Percentiles rank a stretch among this genome's conserved stretches.
These are phyloP conservation scores for Engystomops pustulosus DNA, from an alignment of 2,113 vertebrate species.

Conservation along the genomic window DNA sequence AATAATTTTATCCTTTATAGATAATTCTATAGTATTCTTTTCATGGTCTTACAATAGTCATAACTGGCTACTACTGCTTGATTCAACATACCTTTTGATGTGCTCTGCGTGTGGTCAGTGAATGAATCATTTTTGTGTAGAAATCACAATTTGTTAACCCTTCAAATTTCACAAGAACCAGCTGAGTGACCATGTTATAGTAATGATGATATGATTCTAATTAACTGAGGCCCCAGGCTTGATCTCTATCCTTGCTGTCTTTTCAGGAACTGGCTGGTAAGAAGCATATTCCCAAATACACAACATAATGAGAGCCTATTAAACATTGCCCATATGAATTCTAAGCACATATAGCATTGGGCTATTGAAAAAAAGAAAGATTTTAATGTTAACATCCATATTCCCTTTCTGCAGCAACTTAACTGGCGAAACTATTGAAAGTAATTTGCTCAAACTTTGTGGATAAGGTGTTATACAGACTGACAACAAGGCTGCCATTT, in stretches of 20 bases:
- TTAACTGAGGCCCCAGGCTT: neutral
- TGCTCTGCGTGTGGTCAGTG: neutral
- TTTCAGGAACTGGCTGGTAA: neutral
- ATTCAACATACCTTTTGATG: too few relatives aligned
- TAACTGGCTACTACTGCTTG: too few relatives aligned
- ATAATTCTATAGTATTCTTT: too few relatives aligned
- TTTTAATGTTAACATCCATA: conserved; percentile 34
- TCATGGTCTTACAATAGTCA: too few relatives aligned
- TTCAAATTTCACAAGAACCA: neutral
- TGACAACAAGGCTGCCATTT: conserved; percentile 60
- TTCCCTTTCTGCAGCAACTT: conserved; percentile 4
- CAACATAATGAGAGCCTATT: too few relatives aligned
- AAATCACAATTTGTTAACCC: neutral
- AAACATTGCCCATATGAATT: neutral
- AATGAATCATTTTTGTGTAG: neutral
- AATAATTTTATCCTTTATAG: too few relatives aligned
- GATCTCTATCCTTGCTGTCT: neutral
- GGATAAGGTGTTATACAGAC: conserved; percentile 59
- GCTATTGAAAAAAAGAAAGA: neutral
- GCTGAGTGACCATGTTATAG: neutral
- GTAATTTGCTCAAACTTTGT: conserved; percentile 58
- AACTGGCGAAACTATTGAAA: conserved; percentile 43
- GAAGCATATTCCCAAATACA: too few relatives aligned
- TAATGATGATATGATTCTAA: too few relatives aligned
- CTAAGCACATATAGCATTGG: neutral